Evolutionary conservation across 2,113 vertebrate species (phyloP).

Genomic region (Dasypus novemcinctus): DNA sequence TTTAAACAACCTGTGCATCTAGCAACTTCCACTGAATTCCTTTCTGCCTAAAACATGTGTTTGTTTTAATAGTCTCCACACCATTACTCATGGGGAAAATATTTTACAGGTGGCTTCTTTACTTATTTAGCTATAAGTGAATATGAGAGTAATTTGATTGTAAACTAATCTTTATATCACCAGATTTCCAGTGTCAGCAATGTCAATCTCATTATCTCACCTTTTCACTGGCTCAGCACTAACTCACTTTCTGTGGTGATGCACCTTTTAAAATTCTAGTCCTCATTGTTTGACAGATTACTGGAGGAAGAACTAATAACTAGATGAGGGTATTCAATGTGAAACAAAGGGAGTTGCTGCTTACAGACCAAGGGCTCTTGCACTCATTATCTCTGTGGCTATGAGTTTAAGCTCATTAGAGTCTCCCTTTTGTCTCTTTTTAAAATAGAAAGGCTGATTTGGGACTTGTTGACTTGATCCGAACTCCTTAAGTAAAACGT

Average conservation of each 20-base stretch:
- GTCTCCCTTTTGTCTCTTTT: conserved; percentile 53
- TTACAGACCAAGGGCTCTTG: conserved; percentile 51
- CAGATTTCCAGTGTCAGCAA: conserved; percentile 57
- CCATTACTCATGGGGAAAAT: conserved; percentile 48
- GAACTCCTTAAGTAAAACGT: background rate
- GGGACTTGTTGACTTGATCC: background rate
- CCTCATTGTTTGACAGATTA: conserved; percentile 55
- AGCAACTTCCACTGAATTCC: conserved; percentile 55
- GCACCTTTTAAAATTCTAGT: conserved; percentile 48
- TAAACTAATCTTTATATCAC: conserved; percentile 69
- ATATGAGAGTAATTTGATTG: conserved; percentile 70
- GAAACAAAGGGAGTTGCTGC: conserved; percentile 47
- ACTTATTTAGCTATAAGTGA: conserved; percentile 73
- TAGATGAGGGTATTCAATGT: conserved; percentile 21
- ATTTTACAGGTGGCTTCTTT: conserved; percentile 71
- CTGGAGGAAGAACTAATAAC: conserved; percentile 51
- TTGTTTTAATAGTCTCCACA: conserved; percentile 59
- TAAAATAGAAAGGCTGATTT: conserved; percentile 43
- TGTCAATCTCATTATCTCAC: conserved; percentile 62
- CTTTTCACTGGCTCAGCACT: conserved; percentile 60
- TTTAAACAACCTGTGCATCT: conserved; percentile 72
- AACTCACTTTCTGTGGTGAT: background rate
- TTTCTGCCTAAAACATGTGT: conserved; percentile 58
- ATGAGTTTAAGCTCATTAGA: conserved; percentile 48
- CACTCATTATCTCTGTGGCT: conserved; percentile 54